Percentiles rank a stretch among this genome's conserved stretches.
Conservation (phyloP, 2,113 vertebrate species). For the Mola mola region DNA sequence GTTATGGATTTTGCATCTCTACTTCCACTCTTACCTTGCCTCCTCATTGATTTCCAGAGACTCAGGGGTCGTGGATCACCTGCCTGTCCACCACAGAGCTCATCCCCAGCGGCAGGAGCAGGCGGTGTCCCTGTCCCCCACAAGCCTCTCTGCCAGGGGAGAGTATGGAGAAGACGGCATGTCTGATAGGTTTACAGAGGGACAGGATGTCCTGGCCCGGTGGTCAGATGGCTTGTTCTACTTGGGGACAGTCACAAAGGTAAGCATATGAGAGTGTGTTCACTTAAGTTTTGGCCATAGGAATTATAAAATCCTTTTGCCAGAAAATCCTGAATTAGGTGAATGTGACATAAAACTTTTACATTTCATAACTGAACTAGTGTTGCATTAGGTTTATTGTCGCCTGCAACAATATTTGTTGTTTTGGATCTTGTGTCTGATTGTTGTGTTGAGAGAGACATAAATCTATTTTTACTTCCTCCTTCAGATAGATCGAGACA, state of each 20-base stretch:
- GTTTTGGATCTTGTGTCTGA: not conserved
- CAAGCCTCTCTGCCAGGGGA: slow-evolving; percentile 85
- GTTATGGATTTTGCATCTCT: not conserved
- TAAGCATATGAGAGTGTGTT: slow-evolving; percentile 50
- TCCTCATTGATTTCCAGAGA: slow-evolving; percentile 82
- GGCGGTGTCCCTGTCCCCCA: slow-evolving; percentile 86
- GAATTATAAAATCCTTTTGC: not conserved
- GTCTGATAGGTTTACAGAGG: slow-evolving; percentile 94
- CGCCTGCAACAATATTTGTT: not conserved
- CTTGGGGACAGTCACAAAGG: slow-evolving; percentile 98
- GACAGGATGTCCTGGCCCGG: slow-evolving; percentile 98
- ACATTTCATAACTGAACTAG: not conserved
- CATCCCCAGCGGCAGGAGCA: slow-evolving; percentile 87
- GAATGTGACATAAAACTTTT: too few species aligned
- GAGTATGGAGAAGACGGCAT: slow-evolving; percentile 89
- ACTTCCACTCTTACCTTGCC: too few species aligned
- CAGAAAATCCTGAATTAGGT: not conserved
- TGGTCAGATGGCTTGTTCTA: slow-evolving; percentile 99
- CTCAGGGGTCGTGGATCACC: slow-evolving; percentile 91
- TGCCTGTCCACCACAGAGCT: slow-evolving; percentile 92
- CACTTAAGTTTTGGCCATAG: not conserved
- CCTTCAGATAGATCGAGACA: slow-evolving; percentile 93
- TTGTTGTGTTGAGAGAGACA: not conserved
- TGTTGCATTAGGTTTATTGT: not conserved
- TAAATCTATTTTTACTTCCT: not conserved